Evolutionary conservation across 2,797 vertebrate species (phyloP).

Genomic region (Fundulus diaphanus): DNA sequence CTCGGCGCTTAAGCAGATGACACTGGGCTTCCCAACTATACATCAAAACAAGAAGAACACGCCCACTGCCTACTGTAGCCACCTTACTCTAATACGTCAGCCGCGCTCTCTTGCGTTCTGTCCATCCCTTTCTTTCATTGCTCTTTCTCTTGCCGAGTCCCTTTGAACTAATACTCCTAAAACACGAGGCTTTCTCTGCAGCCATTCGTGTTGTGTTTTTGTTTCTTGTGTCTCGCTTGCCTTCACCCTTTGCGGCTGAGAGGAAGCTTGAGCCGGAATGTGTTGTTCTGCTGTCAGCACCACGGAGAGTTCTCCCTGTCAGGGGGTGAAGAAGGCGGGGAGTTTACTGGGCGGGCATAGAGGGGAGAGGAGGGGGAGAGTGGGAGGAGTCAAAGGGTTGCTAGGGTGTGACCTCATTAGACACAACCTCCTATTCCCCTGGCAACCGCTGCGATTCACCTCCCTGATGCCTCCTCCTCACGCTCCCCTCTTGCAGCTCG

Average conservation of each 20-base stretch:
- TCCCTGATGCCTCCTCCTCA: constrained; percentile 29
- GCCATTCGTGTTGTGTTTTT: constrained; percentile 66
- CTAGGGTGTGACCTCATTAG: constrained; percentile 85
- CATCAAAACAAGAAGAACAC: constrained; percentile 89
- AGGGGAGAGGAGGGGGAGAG: constrained; percentile 35
- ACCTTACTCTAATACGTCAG: constrained; percentile 79
- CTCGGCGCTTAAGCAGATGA: constrained; percentile 90
- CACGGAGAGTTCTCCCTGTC: constrained; percentile 78
- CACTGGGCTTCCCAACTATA: constrained; percentile 86
- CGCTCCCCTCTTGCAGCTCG: constrained; percentile 53
- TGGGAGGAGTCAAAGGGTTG: constrained; percentile 74
- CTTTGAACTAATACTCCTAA: constrained; percentile 40
- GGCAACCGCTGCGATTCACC: constrained; percentile 63
- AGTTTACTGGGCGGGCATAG: constrained; percentile 59
- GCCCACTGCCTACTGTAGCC: constrained; percentile 81
- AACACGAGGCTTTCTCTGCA: constrained; percentile 46
- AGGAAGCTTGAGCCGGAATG: constrained; percentile 59
- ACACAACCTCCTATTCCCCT: constrained; percentile 74
- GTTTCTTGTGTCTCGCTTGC: constrained; percentile 65
- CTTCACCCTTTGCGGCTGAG: constrained; percentile 68
- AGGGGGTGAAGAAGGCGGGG: constrained; percentile 36
- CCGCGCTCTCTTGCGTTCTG: constrained; percentile 59
- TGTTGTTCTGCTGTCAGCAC: constrained; percentile 79
- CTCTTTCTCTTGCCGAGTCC: constrained; percentile 51
- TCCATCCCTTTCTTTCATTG: constrained; percentile 52